A percentile compares a stretch with the other conserved stretches of the same genome.
Evolutionary conservation across 2,888 invertebrate species (phyloP).

Genomic region (Drosophila meridiana): DNA sequence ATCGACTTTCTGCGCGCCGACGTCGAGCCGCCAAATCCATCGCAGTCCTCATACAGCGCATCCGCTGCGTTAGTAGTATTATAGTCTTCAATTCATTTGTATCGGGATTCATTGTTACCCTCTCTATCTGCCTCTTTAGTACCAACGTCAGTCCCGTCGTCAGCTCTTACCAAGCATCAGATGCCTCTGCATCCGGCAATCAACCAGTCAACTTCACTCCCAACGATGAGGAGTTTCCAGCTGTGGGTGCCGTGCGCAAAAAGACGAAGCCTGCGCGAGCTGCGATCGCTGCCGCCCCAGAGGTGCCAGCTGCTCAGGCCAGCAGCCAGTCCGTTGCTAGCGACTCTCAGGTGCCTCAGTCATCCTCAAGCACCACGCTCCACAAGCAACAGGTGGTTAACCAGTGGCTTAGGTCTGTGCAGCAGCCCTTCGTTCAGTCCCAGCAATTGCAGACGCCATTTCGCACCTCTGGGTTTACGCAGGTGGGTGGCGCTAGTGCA

Average conservation of each 20-base stretch:
- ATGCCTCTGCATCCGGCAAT: not conserved
- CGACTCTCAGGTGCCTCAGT: not conserved
- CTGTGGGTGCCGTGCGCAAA: slow-evolving; percentile 34
- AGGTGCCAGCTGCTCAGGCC: not conserved
- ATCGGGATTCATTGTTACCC: not conserved
- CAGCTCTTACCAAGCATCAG: slow-evolving; percentile 6
- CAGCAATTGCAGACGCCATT: slow-evolving; percentile 10
- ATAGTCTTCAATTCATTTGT: not conserved
- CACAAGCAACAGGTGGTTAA: slow-evolving; percentile 30
- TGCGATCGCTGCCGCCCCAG: not conserved
- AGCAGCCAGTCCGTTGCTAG: not conserved
- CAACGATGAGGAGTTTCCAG: slow-evolving; percentile 41
- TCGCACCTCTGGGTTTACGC: not conserved
- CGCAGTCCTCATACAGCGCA: not conserved
- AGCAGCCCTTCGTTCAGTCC: slow-evolving; percentile 1
- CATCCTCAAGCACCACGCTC: not conserved
- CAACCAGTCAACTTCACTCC: not conserved
- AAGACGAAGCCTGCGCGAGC: slow-evolving; percentile 18
- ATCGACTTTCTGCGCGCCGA: slow-evolving; percentile 45
- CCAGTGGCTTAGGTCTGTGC: slow-evolving; percentile 53
- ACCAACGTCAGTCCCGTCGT: slow-evolving; percentile 24
- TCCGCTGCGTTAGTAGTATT: not conserved
- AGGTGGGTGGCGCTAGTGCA: not conserved
- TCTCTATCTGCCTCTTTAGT: slow-evolving; percentile 6
- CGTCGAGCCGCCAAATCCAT: not conserved